Base-by-base conservation (phyloP, 2,888 invertebrate species). In the Ceraclea dissimilis region DNA sequence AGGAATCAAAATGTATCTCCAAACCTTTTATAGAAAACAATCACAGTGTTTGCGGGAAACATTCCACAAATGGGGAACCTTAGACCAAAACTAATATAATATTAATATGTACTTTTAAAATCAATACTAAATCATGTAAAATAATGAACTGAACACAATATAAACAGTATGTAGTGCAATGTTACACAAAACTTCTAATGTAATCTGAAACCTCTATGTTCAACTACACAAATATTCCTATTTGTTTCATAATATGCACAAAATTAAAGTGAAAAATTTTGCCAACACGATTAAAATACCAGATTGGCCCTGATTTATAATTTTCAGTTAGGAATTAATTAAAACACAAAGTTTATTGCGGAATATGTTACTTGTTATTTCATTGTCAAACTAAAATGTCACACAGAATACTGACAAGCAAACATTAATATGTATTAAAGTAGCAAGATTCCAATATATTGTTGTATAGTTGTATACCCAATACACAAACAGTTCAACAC, bases 401-500 rank as follows among this genome's bases (percentile, higher is more conserved):
- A 26, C 43, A 49, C 39, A 43, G 20, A 54, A 49, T 22, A 49
- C 20, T 47, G n/a, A 54, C 54, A 34, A 49, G 54, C 49, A 49
- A 49, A 54, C 26, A 43, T 19, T 31, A n/a, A n/a, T n/a, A n/a
- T n/a, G n/a, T n/a, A n/a, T n/a, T n/a, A n/a, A n/a, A n/a, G n/a
- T 13, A 39, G 16, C 39, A 39, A 39, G 13, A 16, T 39, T 39
- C 8, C 16, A n/a, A 39, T 13, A 13, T n/a, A n/a, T n/a, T n/a
- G n/a, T n/a, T n/a, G n/a, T n/a, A n/a, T n/a, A n/a, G n/a, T n/a
- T n/a, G n/a, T n/a, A 39, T n/a, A 39, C 16, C 2, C 13, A 26
- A 39, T 4, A 31, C 8, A 5, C 13, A 39, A 39, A 8, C 13
- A 13, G 5, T 39, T 39, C 39, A 31, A 55, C 50, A 51, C 21